phyloP scores from a whole-genome alignment of 2,797 vertebrate genomes.

The Iguana delicatissima region DNA sequence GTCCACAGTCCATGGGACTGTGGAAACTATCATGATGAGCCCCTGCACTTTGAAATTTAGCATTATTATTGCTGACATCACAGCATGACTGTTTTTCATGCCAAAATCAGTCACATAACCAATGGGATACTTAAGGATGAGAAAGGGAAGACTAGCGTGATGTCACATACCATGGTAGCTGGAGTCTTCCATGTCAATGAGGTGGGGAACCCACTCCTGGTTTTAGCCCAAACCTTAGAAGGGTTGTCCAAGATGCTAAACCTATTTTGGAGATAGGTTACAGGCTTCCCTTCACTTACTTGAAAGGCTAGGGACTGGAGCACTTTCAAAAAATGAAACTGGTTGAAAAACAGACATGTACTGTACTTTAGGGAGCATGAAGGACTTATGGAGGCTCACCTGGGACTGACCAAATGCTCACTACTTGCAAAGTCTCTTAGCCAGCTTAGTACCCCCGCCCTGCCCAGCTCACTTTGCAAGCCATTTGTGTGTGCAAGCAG shows the following conservation, averaged over 20 bases:
- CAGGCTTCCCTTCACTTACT: too few species aligned
- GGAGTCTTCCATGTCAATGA: not conserved
- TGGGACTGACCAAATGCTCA: too few species aligned
- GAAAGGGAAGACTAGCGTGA: not conserved
- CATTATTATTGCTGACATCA: not conserved
- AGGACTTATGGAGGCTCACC: too few species aligned
- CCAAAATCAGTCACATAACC: not conserved
- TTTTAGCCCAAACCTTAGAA: not conserved
- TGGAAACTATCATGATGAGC: not conserved
- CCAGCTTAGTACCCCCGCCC: too few species aligned
- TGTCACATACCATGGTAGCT: not conserved
- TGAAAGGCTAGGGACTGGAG: too few species aligned
- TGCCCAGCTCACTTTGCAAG: too few species aligned
- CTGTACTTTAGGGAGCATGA: too few species aligned
- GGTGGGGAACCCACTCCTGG: not conserved
- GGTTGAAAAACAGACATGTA: too few species aligned
- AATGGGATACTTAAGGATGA: not conserved
- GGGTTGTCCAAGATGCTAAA: not conserved
- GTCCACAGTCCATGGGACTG: not conserved
- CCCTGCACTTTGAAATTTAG: not conserved
- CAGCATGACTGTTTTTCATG: not conserved
- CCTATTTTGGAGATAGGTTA: not conserved
- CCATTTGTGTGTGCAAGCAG: too few species aligned
- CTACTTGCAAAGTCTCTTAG: too few species aligned
- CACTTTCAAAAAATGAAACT: too few species aligned